phyloP scores from a whole-genome alignment of 92 coral and sea anemone species.

The Epizoanthus stellaris region DNA sequence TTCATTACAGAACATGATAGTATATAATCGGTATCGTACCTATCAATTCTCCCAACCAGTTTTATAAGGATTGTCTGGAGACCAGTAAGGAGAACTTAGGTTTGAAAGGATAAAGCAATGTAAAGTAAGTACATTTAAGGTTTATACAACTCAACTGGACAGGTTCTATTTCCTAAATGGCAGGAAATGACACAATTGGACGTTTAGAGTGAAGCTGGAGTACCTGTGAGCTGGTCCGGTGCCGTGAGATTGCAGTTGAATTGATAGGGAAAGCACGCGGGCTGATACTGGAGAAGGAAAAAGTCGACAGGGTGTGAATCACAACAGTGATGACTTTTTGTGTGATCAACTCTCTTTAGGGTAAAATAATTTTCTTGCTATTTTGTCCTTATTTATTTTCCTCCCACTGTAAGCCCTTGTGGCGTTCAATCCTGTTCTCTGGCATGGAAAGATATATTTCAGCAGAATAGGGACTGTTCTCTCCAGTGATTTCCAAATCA shows the following conservation, averaged over 20 bases:
- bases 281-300: not conserved
- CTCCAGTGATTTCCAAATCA: too few species aligned
- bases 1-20: too few species aligned
- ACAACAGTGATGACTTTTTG: not conserved
- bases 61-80: too few species aligned
- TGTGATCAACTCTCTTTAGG: not conserved
- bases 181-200: slow-evolving; percentile 11
- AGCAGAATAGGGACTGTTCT: not conserved
- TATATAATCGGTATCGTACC: too few species aligned
- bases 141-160: too few species aligned
- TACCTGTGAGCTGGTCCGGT: not conserved
- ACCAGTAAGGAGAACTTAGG: too few species aligned
- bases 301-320: not conserved
- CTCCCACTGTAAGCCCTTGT: not conserved
- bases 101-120: too few species aligned
- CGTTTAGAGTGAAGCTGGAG: not conserved
- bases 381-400: slow-evolving; percentile 27
- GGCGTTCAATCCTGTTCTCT: not conserved
- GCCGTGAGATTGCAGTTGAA: not conserved
- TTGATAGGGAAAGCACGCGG: not conserved
- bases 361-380: not conserved
- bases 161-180: not conserved
- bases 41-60: too few species aligned
- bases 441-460: not conserved
- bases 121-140: too few species aligned